Conservation (phyloP, 2,888 invertebrate genomes). For the Copidosoma aretas region DNA sequence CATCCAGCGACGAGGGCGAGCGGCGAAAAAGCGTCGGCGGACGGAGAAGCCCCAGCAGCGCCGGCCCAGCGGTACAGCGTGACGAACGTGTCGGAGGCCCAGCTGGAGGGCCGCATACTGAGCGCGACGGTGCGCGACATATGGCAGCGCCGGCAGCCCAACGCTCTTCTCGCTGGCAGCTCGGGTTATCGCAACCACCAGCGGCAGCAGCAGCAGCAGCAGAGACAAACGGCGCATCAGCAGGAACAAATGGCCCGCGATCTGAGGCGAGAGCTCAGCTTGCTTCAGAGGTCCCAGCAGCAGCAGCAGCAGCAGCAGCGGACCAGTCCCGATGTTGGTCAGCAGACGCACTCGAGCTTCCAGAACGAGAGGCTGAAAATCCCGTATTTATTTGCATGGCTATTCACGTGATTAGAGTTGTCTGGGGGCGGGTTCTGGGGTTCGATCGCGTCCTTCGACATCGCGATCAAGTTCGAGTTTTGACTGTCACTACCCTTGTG, state of each 20-base stretch:
- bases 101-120: conserved; percentile 50
- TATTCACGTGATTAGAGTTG: too few relatives aligned
- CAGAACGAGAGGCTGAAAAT: conserved; percentile 37
- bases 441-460: too few relatives aligned
- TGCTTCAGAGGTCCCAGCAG: conserved; percentile 11
- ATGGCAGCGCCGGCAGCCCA: conserved; percentile 14
- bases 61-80: conserved; percentile 45
- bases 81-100: conserved; percentile 50
- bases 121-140: conserved; percentile 42
- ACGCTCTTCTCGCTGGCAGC: neutral
- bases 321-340: conserved; percentile 13
- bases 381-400: conserved; percentile 25
- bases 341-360: conserved; percentile 36
- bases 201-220: too few relatives aligned
- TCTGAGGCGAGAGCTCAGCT: conserved; percentile 12
- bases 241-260: neutral
- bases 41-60: neutral
- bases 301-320: neutral
- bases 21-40: neutral
- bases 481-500: too few relatives aligned
- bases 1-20: neutral
- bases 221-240: neutral
- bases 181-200: too few relatives aligned
- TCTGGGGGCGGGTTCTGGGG: too few relatives aligned
- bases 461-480: too few relatives aligned